Base-by-base conservation (phyloP, 2,888 invertebrate species). In the Maniola hyperantus region DNA sequence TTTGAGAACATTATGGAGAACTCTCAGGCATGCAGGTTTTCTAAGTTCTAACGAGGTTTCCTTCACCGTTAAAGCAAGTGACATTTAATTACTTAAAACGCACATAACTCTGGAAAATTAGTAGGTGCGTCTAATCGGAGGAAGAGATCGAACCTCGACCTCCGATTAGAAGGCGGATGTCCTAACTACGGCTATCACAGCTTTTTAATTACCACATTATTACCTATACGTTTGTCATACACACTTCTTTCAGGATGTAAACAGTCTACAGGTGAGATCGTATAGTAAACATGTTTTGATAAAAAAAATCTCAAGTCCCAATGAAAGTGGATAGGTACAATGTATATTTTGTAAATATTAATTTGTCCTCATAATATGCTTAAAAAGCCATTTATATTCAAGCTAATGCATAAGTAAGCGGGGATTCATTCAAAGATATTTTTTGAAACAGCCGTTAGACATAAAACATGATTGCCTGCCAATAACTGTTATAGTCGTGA, bases 381-480 rank as follows among this genome's bases (percentile, higher is more conserved):
- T 62, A 62, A 53, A 26, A 8, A 51, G 62, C 39, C 51, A 44
- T 62, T 51, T 53, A 39, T 53, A 62, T 62, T 51, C 62, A 53
- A 62, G 15, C 26, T 62, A 51, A 39, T 50, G 36, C 50, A 61
- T 53, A 39, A 36, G 39, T 48, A 36, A 61, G 36, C 15, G 15
- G 53, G 53, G 51, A 18, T 62, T 42, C 20, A 62, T 62, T 36
- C 18, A 34, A 53, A 62, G 42, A 10, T 62, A 34, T 39, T 36
- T 61, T 20, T 18, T 53, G n/a, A 53, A 53, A 11, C 5, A 26
- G 42, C 53, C 62, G 51, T 20, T 39, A 53, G 42, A 53, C 42
- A 62, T 62, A 62, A 53, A 53, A 33, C 13, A 60, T 13, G 51
- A 53, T 53, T 42, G 13, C 36, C 18, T 39, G 42, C 36, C 33